Evolutionary conservation across 2,797 vertebrate species (phyloP).

Genomic region (Aphelocoma californica): DNA sequence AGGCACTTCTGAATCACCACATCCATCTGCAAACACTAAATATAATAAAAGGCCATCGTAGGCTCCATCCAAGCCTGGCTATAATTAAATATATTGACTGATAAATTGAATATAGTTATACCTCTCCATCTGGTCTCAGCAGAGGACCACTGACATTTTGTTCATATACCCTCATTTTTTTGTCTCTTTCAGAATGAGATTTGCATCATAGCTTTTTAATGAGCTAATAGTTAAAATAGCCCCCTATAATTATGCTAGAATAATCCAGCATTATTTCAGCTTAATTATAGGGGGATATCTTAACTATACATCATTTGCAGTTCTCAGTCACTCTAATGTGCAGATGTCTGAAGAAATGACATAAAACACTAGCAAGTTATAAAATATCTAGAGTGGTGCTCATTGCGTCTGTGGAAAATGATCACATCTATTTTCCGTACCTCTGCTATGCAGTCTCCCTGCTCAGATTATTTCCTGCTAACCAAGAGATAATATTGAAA

Average conservation of each 20-base stretch:
- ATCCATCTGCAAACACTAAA: conserved; percentile 24
- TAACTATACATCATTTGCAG: conserved; percentile 71
- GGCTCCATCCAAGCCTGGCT: conserved; percentile 23
- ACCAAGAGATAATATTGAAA: conserved; percentile 36
- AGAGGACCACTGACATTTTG: conserved; percentile 48
- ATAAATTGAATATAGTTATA: conserved; percentile 49
- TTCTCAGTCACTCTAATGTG: conserved; percentile 64
- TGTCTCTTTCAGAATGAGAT: conserved; percentile 24
- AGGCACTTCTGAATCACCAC: neutral
- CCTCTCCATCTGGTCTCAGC: conserved; percentile 56
- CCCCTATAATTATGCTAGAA: conserved; percentile 70
- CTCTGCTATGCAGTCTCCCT: conserved; percentile 42
- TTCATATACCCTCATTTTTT: conserved; percentile 38
- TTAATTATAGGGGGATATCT: conserved; percentile 69
- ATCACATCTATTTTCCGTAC: conserved; percentile 52
- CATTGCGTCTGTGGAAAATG: conserved; percentile 64
- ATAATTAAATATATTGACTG: conserved; percentile 62
- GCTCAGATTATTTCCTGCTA: conserved; percentile 48
- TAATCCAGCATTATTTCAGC: conserved; percentile 70
- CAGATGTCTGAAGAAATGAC: conserved; percentile 74
- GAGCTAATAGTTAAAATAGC: conserved; percentile 74
- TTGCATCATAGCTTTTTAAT: conserved; percentile 73
- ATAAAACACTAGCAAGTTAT: conserved; percentile 65
- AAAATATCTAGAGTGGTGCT: conserved; percentile 66
- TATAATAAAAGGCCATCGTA: conserved; percentile 32